Conservation (phyloP, 92 coral and sea anemone genomes). For the Epizoanthus scotinus region DNA sequence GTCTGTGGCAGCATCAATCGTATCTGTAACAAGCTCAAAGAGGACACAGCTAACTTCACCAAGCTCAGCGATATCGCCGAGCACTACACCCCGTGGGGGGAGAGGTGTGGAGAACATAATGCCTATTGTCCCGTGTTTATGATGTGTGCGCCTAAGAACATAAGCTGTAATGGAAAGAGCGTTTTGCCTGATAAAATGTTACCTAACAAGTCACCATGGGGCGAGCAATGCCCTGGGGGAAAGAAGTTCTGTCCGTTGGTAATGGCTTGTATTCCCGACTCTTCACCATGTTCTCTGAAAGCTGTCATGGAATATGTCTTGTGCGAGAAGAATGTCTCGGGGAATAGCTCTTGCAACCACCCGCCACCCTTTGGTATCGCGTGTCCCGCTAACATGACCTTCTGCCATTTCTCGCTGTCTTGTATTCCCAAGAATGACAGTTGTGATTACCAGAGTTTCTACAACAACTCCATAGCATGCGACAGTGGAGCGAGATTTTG, state of each 20-base stretch:
- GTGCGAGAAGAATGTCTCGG: conserved; percentile 3
- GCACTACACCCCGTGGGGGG: conserved; percentile 35
- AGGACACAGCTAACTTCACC: conserved; percentile 15
- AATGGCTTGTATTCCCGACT: conserved; percentile 16
- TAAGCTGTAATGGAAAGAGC: conserved; percentile 3
- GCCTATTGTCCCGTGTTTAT: conserved; percentile 13
- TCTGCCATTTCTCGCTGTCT: conserved; percentile 16
- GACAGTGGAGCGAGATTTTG: conserved; percentile 12
- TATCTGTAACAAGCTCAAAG: neutral
- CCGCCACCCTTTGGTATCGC: conserved; percentile 13
- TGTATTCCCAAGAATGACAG: conserved; percentile 16
- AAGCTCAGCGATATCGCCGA: neutral
- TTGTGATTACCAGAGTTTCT: conserved; percentile 5
- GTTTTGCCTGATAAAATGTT: neutral
- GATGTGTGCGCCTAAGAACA: conserved; percentile 22
- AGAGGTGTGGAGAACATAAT: conserved; percentile 16
- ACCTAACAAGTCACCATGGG: conserved; percentile 6
- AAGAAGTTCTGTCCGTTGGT: conserved; percentile 35
- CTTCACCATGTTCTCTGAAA: conserved; percentile 9
- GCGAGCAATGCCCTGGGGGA: conserved; percentile 4
- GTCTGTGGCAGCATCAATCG: neutral
- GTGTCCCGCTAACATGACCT: conserved; percentile 20
- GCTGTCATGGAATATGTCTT: neutral
- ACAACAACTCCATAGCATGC: conserved; percentile 16
- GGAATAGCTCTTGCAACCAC: neutral